These are phyloP conservation scores for Typhlichthys eigenmanni DNA, from an alignment of 2,797 vertebrate genomes.

Conservation along the genomic window DNA sequence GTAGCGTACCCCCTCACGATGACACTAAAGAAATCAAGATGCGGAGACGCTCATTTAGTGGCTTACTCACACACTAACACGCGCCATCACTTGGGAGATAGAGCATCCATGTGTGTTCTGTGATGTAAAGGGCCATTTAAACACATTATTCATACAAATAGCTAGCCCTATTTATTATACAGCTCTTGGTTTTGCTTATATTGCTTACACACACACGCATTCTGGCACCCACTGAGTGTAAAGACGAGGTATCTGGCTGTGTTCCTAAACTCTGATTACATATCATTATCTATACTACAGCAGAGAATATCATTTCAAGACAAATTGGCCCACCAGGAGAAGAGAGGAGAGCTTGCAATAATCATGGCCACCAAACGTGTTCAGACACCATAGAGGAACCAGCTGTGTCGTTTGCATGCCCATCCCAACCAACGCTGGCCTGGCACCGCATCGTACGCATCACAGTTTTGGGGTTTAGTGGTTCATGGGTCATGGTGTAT, in stretches of 20 bases:
- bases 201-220: not conserved
- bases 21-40: not conserved
- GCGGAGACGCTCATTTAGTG: constrained; percentile 2
- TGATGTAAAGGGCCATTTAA: not conserved
- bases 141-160: no score
- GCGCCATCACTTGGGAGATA: not conserved
- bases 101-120: not conserved
- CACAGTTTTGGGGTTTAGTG: no score
- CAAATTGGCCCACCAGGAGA: constrained; percentile 53
- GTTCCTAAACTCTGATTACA: constrained; percentile 47
- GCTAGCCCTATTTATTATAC: no score
- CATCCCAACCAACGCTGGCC: constrained; percentile 24
- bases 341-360: constrained; percentile 31
- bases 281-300: constrained; percentile 42
- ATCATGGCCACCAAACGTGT: constrained; percentile 47
- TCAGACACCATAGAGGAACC: constrained; percentile 35
- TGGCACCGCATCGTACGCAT: constrained; percentile 25
- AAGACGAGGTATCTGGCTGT: constrained; percentile 34
- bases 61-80: not conserved
- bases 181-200: no score
- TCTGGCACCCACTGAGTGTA: constrained; percentile 3
- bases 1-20: constrained; percentile 7
- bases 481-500: no score
- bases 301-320: constrained; percentile 47
- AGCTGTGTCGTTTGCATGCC: constrained; percentile 19